Conservation (phyloP, 2,888 invertebrate genomes). For the Meloe dianella region DNA sequence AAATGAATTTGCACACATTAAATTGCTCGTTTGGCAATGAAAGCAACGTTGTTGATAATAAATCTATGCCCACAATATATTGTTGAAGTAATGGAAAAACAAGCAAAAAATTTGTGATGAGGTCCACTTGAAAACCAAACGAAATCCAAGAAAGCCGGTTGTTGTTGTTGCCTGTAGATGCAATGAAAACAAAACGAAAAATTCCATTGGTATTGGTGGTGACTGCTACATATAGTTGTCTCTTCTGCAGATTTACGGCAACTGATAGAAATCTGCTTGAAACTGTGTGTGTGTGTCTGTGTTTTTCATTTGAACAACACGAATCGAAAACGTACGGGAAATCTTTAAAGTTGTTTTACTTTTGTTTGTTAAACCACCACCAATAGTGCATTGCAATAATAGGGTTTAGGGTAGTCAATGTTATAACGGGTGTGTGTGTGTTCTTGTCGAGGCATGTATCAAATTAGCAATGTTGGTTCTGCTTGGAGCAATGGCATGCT, state of each 20-base stretch:
- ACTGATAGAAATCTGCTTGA: conserved; percentile 56
- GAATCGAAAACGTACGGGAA: conserved; percentile 27
- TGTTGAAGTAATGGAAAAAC: conserved; percentile 1
- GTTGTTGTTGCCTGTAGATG: conserved; percentile 11
- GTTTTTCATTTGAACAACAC: conserved; percentile 36
- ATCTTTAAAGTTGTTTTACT: not conserved
- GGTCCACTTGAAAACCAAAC: conserved; percentile 41
- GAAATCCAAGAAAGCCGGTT: conserved; percentile 35
- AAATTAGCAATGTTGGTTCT: conserved; percentile 39
- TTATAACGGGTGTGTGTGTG: not conserved
- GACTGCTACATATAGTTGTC: conserved; percentile 50
- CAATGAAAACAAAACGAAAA: conserved; percentile 23
- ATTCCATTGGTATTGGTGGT: conserved; percentile 27
- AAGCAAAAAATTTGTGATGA: conserved; percentile 47
- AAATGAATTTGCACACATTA: not conserved
- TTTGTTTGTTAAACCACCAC: not conserved
- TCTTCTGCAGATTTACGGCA: conserved; percentile 54
- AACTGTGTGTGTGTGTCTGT: too few species aligned
- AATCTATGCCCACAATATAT: conserved; percentile 7
- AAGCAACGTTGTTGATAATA: not conserved
- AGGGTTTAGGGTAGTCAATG: not conserved
- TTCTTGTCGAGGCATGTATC: conserved; percentile 31
- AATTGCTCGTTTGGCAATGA: conserved; percentile 1
- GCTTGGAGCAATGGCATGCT: conserved; percentile 34
- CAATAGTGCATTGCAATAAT: too few species aligned